These are phyloP conservation scores for Melanargia galathea DNA, from an alignment of 2,888 invertebrate species.

Conservation along the genomic window DNA sequence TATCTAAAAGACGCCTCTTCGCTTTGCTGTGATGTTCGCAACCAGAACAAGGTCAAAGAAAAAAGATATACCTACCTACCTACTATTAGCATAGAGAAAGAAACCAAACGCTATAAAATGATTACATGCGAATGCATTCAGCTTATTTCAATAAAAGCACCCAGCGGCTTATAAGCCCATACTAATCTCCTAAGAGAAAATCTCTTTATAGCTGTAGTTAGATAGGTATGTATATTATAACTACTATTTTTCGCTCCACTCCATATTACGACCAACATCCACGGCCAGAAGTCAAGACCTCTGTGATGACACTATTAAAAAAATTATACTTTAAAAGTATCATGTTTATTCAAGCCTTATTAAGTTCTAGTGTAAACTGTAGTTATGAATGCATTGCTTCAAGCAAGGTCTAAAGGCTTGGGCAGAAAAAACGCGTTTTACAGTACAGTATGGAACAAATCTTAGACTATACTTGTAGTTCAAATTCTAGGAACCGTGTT, in stretches of 20 bases:
- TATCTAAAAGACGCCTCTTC: too few species aligned
- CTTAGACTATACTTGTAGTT: too few species aligned
- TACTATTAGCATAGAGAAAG: too few species aligned
- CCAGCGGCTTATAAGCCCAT: not conserved
- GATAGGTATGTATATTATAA: not conserved
- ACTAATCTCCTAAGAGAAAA: not conserved
- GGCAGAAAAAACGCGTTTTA: not conserved
- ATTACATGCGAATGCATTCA: too few species aligned
- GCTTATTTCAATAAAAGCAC: too few species aligned
- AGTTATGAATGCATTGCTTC: not conserved
- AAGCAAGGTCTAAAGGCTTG: not conserved
- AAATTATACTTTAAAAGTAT: conserved; percentile 21
- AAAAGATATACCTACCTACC: too few species aligned
- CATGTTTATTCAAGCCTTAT: conserved; percentile 14
- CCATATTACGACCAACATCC: conserved; percentile 2
- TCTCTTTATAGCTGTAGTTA: not conserved
- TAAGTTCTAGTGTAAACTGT: conserved; percentile 9
- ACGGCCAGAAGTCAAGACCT: not conserved
- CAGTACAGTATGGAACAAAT: too few species aligned
- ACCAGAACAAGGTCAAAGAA: too few species aligned
- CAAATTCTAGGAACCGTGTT: too few species aligned
- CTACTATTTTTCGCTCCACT: not conserved
- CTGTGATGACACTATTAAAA: conserved; percentile 9
- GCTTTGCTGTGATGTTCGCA: too few species aligned
- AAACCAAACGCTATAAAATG: too few species aligned